Evolutionary conservation across 2,113 vertebrate genomes (phyloP).

Genomic region (Lepidothrix coronata): DNA sequence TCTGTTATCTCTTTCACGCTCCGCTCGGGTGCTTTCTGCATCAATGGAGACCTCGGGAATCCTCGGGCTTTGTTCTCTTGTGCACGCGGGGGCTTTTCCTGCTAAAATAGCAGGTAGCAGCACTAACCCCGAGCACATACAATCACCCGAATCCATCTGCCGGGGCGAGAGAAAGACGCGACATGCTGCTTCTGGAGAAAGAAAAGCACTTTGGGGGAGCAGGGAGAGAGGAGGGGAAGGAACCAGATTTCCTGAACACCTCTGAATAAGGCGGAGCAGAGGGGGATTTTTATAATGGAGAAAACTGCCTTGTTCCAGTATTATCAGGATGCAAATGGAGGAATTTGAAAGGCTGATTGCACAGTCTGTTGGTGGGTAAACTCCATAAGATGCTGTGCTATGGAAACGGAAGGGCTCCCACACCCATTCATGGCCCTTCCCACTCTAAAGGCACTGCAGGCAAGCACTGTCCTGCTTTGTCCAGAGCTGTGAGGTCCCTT

Average conservation of each 20-base stretch:
- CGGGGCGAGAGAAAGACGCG: background rate
- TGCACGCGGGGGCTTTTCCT: background rate
- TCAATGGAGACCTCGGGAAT: conserved; percentile 35
- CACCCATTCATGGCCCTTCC: background rate
- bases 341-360: background rate
- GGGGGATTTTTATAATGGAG: background rate
- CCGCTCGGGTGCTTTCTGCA: background rate
- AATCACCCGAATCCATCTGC: background rate
- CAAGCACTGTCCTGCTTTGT: background rate
- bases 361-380: background rate
- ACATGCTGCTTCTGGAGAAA: background rate
- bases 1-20: conserved; percentile 22
- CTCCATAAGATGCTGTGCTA: background rate
- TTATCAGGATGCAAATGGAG: background rate
- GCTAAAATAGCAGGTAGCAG: conserved; percentile 29
- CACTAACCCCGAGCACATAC: background rate
- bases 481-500: background rate
- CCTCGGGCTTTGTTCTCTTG: conserved; percentile 15
- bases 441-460: background rate
- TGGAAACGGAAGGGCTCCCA: background rate
- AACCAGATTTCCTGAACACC: background rate
- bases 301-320: background rate
- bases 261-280: background rate
- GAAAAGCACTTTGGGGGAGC: background rate
- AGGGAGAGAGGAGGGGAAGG: background rate